A percentile compares a stretch with the other conserved stretches of the same genome.
These are phyloP conservation scores for Heliothis peltigera DNA, from an alignment of 2,888 invertebrate genomes.

Conservation along the genomic window DNA sequence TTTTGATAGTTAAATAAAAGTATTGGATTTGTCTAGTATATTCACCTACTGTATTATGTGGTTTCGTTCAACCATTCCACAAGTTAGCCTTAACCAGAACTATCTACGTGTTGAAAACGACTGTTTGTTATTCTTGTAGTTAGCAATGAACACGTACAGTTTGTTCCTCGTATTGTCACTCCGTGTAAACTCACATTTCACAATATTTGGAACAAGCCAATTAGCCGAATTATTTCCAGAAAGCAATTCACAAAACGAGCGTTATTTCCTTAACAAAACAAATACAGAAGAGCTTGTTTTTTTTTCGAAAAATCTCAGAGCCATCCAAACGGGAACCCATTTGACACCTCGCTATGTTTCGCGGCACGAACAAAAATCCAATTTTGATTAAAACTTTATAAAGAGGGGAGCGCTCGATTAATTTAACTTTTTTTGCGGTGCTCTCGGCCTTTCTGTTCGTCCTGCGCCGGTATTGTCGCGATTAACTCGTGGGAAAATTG, in stretches of 20 bases:
- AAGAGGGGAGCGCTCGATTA: slow-evolving; percentile 70
- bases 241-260: slow-evolving; percentile 30
- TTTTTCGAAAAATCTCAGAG: slow-evolving; percentile 48
- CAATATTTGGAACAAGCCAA: slow-evolving; percentile 8
- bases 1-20: too few species aligned
- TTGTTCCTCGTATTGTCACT: neutral
- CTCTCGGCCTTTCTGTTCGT: slow-evolving; percentile 48
- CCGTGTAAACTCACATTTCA: neutral
- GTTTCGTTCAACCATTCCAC: neutral
- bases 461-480: slow-evolving; percentile 44
- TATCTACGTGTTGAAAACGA: slow-evolving; percentile 1
- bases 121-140: neutral
- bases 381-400: slow-evolving; percentile 78
- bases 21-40: too few species aligned
- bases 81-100: neutral
- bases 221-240: slow-evolving; percentile 23
- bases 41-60: too few species aligned
- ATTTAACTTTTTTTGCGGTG: slow-evolving; percentile 76
- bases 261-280: slow-evolving; percentile 36
- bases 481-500: slow-evolving; percentile 47
- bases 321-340: slow-evolving; percentile 50
- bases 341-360: slow-evolving; percentile 60
- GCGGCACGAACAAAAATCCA: slow-evolving; percentile 66
- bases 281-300: slow-evolving; percentile 38
- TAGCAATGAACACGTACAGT: neutral